Evolutionary conservation across 92 coral and sea anemone genomes (phyloP).

Genomic region (Epizoanthus rinbou): DNA sequence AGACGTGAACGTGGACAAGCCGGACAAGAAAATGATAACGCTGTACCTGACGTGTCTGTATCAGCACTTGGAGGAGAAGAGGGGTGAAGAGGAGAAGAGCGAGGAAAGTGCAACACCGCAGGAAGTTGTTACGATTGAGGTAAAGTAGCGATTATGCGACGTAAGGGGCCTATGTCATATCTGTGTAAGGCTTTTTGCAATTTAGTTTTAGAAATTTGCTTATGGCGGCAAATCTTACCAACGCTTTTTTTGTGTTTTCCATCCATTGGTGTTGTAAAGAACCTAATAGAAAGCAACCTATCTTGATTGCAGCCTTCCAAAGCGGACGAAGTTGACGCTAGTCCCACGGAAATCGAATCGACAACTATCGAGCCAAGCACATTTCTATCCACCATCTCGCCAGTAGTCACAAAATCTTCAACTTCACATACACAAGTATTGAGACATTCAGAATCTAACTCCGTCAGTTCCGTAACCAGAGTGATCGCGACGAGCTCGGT

Average conservation of each 20-base stretch:
- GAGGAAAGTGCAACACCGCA: background rate
- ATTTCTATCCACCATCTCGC: background rate
- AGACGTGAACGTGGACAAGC: constrained; percentile 77
- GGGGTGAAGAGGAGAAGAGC: background rate
- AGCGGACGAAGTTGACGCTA: background rate
- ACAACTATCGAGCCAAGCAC: background rate
- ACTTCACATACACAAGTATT: background rate
- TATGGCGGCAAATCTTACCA: too few species aligned
- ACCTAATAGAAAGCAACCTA: background rate
- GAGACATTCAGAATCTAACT: background rate
- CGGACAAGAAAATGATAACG: constrained; percentile 86
- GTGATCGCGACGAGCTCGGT: background rate
- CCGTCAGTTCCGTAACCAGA: constrained; percentile 15
- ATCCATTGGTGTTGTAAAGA: background rate
- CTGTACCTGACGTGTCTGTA: constrained; percentile 85
- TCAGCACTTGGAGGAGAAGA: constrained; percentile 50
- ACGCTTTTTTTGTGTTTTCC: too few species aligned
- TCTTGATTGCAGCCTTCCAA: background rate
- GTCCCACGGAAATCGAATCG: background rate
- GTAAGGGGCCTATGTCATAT: too few species aligned
- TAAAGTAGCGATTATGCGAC: background rate
- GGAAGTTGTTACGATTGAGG: background rate
- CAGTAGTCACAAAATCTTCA: background rate
- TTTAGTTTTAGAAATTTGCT: too few species aligned
- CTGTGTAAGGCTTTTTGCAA: too few species aligned